Evolutionary conservation across 2,113 vertebrate genomes (phyloP).

Genomic region (Patagioenas fasciata): DNA sequence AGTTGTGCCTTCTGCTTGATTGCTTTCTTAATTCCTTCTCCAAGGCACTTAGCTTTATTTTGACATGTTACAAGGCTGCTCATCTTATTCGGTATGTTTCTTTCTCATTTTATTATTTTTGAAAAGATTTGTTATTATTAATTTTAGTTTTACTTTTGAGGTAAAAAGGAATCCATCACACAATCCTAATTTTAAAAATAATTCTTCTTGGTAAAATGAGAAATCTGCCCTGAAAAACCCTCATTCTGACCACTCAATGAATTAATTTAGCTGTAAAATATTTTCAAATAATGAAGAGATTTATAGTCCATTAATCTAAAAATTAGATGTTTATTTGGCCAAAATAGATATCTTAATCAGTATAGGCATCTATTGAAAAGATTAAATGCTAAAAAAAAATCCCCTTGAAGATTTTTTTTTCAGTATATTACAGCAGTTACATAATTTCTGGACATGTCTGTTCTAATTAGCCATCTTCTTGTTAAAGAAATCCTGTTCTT

Average conservation of each 20-base stretch:
- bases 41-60: background rate
- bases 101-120: background rate
- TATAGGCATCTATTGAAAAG: background rate
- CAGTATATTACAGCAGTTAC: background rate
- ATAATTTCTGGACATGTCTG: background rate
- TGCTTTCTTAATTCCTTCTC: conserved; percentile 1
- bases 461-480: background rate
- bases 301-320: background rate
- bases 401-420: background rate
- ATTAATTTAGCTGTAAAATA: background rate
- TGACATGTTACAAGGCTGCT: background rate
- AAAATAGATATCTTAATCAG: background rate
- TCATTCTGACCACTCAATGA: background rate
- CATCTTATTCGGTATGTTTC: background rate
- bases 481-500: background rate
- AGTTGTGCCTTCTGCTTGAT: background rate
- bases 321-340: background rate
- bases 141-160: background rate
- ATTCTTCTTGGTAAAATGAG: background rate
- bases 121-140: background rate
- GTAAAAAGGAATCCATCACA: background rate
- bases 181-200: background rate
- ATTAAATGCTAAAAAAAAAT: background rate
- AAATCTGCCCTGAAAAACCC: background rate
- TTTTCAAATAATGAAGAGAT: background rate